These are phyloP conservation scores for Boleophthalmus pectinirostris DNA, from an alignment of 2,113 vertebrate genomes.

Conservation along the genomic window DNA sequence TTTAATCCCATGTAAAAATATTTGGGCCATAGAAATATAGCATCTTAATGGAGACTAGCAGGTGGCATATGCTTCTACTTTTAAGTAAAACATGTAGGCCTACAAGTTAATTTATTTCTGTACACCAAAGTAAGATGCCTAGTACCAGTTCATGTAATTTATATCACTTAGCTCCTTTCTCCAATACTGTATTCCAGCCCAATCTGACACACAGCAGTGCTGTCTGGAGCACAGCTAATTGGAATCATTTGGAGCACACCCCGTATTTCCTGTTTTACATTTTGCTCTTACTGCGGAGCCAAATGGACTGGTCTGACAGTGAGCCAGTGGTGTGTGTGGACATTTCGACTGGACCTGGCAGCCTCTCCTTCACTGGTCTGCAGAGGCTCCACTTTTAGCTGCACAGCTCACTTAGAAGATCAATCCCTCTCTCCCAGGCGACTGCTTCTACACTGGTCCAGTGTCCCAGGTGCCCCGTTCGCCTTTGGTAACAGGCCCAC, in stretches of 20 bases:
- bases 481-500: neutral
- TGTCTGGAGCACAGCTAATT: neutral
- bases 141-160: neutral
- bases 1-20: no score
- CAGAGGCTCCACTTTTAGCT: conserved; percentile 6
- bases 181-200: neutral
- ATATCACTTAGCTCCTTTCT: neutral
- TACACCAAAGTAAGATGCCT: neutral
- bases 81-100: no score
- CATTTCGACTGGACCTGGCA: neutral
- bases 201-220: neutral
- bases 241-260: neutral
- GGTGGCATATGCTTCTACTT: no score
- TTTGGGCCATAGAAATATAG: no score
- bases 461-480: neutral
- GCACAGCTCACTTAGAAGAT: conserved; percentile 13
- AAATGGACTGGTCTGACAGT: conserved; percentile 13
- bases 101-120: no score
- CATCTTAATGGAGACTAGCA: no score
- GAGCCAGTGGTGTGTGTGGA: conserved; percentile 4
- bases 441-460: neutral
- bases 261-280: conserved; percentile 4
- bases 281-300: conserved; percentile 1
- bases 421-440: conserved; percentile 6
- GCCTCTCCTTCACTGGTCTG: conserved; percentile 3